Base-by-base conservation (phyloP, 2,888 invertebrate genomes). In the Caenorhabditis wallacei region DNA sequence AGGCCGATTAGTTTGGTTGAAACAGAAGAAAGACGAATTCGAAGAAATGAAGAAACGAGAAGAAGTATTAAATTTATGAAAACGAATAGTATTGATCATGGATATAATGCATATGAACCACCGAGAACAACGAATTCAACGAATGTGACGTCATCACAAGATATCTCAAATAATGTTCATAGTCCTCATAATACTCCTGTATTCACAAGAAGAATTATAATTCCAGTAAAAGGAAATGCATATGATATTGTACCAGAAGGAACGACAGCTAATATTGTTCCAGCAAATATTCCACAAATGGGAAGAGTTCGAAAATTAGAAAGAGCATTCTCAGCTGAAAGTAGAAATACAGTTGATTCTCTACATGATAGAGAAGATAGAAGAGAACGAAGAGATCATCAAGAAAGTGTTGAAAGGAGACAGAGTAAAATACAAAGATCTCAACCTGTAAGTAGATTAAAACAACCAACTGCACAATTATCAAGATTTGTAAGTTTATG, bases 341-440 rank as follows among this genome's bases (percentile, higher is more conserved):
- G 80, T 43, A 20, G 82, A 26, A 71, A 80, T 48, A 75, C 79
- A 16, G 79, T 76, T n/a, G 82, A 80, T 69, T 79, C 80, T 68
- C 72, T 69, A 48, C 74, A 80, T 30, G 75, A 80, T 3, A 70
- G 74, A 69, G 80, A 83, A 63, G 75, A 74, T 16, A 57, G 68
- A 68, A 35, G 66, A 37, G 66, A 66, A 20, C 26, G 76, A 18
- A 76, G 76, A 69, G 76, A 76, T 10, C 68, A 59, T 16, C 51
- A n/a, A 8, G 76, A 76, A 24, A 59, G 40, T 1, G 53, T 18
- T 7, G 82, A 82, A 43, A 24, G 82, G 11, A 61, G 79, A 53
- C 76, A 66, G 43, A 82, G 72, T 22, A 84, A 86, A 35, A 72
- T 86, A 20, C 86, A 86, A 59, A 70, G 86, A 54, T 79, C 82